Base-by-base conservation (phyloP, 2,113 vertebrate species). In the Prinia subflava region DNA sequence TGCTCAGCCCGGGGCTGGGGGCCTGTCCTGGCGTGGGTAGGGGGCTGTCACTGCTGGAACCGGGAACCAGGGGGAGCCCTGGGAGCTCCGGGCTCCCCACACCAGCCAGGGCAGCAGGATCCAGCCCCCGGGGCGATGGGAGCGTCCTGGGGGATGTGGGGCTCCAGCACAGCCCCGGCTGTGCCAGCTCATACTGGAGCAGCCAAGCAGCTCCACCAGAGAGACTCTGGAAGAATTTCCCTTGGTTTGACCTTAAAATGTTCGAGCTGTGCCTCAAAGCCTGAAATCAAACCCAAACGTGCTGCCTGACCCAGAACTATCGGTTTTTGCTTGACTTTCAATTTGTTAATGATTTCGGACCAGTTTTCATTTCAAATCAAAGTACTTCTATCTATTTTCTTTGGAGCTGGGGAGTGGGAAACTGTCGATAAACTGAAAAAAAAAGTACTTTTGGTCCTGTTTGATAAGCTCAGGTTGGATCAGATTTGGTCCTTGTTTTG, bases 241-340 rank as follows among this genome's bases (percentile, higher is more conserved):
- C 69, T 82, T 14, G 11, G 22, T 90, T 95, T 96, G 94, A 96
- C 96, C 83, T 95, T 74, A 90, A 95, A 90, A 87, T 0, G 21
- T 93, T 86, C 2, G 3, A 88, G 82, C 70, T 1, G 9, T 2
- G 3, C 35, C 86, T 94, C 52, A 41, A 77, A 79, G 71, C 35
- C 47, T 63, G 86, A 67, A 89, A 83, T 93, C 90, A 70, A 94
- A 92, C 79, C 73, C 83, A 15, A 80, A 90, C 1, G 1, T 42
- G 70, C 85, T 62, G 90, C 55, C 71, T 7, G 13, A 33, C 86
- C 67, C 85, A 62, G 76, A 94, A 73, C 59, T 35, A 90, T 83
- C 0, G 33, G 59, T 0, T 92, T 88, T 53, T 53, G 49, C 75
- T 87, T 4, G 62, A 37, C 92, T 90, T 95, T 94, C 15, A 23